Conservation (phyloP, 2,888 invertebrate species). For the Synanthedon andrenaeformis region DNA sequence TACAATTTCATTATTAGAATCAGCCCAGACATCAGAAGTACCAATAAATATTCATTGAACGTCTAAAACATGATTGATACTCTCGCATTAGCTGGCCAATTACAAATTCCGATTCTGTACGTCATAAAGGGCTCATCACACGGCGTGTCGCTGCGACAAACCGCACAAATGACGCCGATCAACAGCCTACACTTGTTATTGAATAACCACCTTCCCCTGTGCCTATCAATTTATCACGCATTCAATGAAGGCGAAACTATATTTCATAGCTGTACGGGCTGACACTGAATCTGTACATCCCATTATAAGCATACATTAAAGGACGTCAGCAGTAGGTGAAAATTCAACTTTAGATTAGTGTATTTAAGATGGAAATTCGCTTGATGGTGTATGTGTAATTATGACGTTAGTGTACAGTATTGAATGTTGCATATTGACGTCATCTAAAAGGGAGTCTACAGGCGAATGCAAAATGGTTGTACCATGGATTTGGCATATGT, state of each 20-base stretch:
- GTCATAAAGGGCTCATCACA: constrained; percentile 9
- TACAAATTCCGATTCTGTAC: constrained; percentile 29
- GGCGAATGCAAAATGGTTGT: constrained; percentile 67
- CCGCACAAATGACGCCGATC: constrained; percentile 34
- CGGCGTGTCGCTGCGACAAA: constrained; percentile 13
- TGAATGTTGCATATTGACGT: constrained; percentile 61
- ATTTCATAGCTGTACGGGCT: constrained; percentile 57
- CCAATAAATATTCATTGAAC: too few species aligned
- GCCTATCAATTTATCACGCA: constrained; percentile 65
- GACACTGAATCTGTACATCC: constrained; percentile 39
- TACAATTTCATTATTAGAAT: too few species aligned
- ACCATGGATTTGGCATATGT: constrained; percentile 70
- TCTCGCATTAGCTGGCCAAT: constrained; percentile 19
- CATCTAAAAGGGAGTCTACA: constrained; percentile 62
- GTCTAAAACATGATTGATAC: constrained; percentile 15
- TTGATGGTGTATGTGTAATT: constrained; percentile 7
- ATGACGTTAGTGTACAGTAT: constrained; percentile 16
- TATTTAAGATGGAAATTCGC: constrained; percentile 3
- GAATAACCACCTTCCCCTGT: constrained; percentile 56
- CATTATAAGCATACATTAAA: constrained; percentile 25
- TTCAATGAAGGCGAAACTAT: constrained; percentile 69
- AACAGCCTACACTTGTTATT: constrained; percentile 61
- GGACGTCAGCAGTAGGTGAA: background rate
- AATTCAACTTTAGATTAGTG: constrained; percentile 1
- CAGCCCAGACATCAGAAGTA: too few species aligned